Evolutionary conservation across 1,140 invertebrate species (phyloP).

Genomic region (Diprion similis): DNA sequence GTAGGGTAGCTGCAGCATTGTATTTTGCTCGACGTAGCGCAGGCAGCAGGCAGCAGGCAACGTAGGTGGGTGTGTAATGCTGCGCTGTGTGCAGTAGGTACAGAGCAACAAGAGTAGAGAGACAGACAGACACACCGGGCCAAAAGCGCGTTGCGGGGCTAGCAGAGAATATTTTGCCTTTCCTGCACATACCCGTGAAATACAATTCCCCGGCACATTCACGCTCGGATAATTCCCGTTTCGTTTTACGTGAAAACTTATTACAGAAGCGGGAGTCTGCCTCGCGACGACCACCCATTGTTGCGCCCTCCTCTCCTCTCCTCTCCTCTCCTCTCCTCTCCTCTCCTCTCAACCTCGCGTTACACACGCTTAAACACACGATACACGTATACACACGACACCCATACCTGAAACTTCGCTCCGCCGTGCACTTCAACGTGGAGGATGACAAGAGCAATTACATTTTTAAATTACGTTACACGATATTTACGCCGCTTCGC

Average conservation of each 20-base stretch:
- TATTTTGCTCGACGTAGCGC: too few species aligned
- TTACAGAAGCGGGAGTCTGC: slow-evolving; percentile 50
- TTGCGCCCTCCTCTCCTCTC: slow-evolving; percentile 32
- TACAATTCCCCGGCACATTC: slow-evolving; percentile 62
- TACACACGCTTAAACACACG: too few species aligned
- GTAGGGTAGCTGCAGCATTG: too few species aligned
- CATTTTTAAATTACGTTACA: slow-evolving; percentile 63
- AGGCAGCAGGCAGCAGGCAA: too few species aligned
- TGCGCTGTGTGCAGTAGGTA: too few species aligned
- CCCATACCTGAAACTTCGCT: slow-evolving; percentile 25
- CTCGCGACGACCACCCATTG: slow-evolving; percentile 33
- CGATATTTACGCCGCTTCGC: slow-evolving; percentile 59
- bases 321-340: slow-evolving; percentile 23
- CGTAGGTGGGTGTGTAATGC: too few species aligned
- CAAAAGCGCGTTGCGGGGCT: slow-evolving; percentile 2
- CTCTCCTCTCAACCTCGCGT: neutral
- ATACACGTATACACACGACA: neutral
- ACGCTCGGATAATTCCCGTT: slow-evolving; percentile 61
- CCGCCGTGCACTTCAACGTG: slow-evolving; percentile 38
- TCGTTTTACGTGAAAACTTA: slow-evolving; percentile 62
- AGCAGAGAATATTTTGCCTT: slow-evolving; percentile 59
- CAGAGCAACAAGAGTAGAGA: neutral
- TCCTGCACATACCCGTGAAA: slow-evolving; percentile 51
- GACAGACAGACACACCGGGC: slow-evolving; percentile 4
- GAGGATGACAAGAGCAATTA: slow-evolving; percentile 60